Percentiles rank a stretch among this genome's conserved stretches.
phyloP scores from a whole-genome alignment of 1,140 invertebrate species.

The Babylonia areolata region DNA sequence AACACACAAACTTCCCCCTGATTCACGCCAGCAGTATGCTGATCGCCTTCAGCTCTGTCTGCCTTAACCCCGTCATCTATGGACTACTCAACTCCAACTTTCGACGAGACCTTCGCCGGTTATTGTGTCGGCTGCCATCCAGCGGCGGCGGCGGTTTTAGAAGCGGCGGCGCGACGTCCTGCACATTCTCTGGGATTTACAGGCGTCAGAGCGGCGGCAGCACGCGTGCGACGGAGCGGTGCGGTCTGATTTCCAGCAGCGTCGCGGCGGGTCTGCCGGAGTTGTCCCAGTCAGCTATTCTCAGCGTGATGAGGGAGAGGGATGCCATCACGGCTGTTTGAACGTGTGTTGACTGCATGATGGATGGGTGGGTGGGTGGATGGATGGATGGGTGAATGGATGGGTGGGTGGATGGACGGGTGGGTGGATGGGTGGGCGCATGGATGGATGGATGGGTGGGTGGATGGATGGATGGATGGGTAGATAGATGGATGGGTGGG shows the following conservation, averaged over 20 bases:
- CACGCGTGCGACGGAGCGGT: not conserved
- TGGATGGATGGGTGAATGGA: too few relatives aligned
- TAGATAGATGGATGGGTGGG: too few relatives aligned
- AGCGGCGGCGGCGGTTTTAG: not conserved
- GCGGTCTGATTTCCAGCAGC: not conserved
- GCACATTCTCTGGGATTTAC: not conserved
- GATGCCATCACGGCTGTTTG: not conserved
- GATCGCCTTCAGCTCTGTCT: conserved; percentile 79
- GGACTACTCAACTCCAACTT: conserved; percentile 70
- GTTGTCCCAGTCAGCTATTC: not conserved
- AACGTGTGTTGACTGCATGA: too few relatives aligned
- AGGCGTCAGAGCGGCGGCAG: not conserved
- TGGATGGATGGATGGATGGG: too few relatives aligned
- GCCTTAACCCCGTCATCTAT: conserved; percentile 67
- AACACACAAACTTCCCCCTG: conserved; percentile 73
- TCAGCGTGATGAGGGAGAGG: not conserved
- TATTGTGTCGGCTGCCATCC: not conserved
- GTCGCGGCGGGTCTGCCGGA: not conserved
- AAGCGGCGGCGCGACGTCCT: not conserved
- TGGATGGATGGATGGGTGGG: too few relatives aligned
- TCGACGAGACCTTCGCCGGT: conserved; percentile 38
- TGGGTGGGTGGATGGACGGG: too few relatives aligned
- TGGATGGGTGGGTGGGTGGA: too few relatives aligned
- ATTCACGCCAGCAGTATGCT: conserved; percentile 79
- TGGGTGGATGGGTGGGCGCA: too few relatives aligned